Conservation (phyloP, 2,888 invertebrate species). For the Stegophylla sp. region DNA sequence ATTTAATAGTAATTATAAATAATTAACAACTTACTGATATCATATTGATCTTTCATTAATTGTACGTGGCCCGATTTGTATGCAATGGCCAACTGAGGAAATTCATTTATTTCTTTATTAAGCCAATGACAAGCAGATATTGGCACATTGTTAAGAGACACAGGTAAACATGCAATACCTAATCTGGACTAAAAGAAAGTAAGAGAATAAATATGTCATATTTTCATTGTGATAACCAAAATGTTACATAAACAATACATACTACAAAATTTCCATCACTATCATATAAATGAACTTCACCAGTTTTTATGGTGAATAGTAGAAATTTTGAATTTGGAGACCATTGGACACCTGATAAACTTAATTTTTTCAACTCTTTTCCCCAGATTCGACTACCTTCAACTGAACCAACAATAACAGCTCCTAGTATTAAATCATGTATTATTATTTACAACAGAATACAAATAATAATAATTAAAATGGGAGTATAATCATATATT, state of each 20-base stretch:
- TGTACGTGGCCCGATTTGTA: conserved; percentile 87
- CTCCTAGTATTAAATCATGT: conserved; percentile 69
- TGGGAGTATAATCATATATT: conserved; percentile 62
- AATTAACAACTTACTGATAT: conserved; percentile 80
- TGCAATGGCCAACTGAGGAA: conserved; percentile 83
- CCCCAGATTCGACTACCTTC: conserved; percentile 99
- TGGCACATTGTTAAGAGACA: conserved; percentile 61
- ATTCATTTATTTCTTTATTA: conserved; percentile 74
- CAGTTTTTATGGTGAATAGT: conserved; percentile 86
- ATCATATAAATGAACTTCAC: conserved; percentile 94
- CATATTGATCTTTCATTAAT: conserved; percentile 87
- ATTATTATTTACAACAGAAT: neutral
- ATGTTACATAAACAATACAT: conserved; percentile 60
- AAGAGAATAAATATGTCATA: conserved; percentile 11
- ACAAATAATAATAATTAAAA: neutral
- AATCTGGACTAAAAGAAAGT: conserved; percentile 75
- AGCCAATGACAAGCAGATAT: conserved; percentile 84
- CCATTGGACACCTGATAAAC: conserved; percentile 90
- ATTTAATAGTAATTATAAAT: conserved; percentile 13
- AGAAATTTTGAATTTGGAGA: conserved; percentile 91
- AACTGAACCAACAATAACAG: conserved; percentile 93
- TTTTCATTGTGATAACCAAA: conserved; percentile 12
- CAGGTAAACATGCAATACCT: conserved; percentile 69
- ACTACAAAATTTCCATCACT: conserved; percentile 79
- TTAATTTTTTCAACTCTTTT: conserved; percentile 89